Conservation (phyloP, 2,797 vertebrate species). For the Myoxocephalus aenaeus region DNA sequence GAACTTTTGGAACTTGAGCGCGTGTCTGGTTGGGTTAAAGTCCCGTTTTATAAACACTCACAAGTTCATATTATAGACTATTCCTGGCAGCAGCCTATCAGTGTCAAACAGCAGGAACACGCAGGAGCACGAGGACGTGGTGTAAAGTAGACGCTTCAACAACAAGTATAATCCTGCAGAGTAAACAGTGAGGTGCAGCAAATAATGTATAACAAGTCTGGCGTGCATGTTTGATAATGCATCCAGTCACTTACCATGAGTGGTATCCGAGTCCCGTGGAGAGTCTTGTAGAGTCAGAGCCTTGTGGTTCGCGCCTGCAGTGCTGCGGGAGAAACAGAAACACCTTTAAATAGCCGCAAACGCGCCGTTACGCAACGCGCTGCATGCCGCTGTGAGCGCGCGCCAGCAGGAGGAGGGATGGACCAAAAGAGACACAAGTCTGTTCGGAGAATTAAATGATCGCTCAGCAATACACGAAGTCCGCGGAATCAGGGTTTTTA, state of each 20-base stretch:
- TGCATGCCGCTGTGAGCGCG: rapidly evolving
- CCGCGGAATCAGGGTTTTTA: neutral
- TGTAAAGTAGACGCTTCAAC: neutral
- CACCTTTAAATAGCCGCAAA: neutral
- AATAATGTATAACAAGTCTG: too few relatives aligned
- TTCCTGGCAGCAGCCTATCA: too few relatives aligned
- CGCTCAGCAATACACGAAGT: neutral
- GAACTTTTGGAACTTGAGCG: too few relatives aligned
- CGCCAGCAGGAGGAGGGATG: neutral
- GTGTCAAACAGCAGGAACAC: neutral
- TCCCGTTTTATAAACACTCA: neutral
- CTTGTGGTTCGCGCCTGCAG: neutral
- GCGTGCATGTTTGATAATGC: neutral
- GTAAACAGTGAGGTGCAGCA: neutral
- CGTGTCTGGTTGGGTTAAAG: neutral
- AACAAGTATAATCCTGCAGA: neutral
- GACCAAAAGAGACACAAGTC: neutral
- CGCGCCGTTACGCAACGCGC: neutral
- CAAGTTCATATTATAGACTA: too few relatives aligned
- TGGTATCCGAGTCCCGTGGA: neutral
- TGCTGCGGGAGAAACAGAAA: too few relatives aligned
- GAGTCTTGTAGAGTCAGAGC: neutral
- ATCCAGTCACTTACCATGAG: neutral
- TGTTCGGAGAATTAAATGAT: neutral
- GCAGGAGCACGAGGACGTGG: neutral